Base-by-base conservation (phyloP, 2,113 vertebrate species). In the Oncorhynchus tshawytscha region DNA sequence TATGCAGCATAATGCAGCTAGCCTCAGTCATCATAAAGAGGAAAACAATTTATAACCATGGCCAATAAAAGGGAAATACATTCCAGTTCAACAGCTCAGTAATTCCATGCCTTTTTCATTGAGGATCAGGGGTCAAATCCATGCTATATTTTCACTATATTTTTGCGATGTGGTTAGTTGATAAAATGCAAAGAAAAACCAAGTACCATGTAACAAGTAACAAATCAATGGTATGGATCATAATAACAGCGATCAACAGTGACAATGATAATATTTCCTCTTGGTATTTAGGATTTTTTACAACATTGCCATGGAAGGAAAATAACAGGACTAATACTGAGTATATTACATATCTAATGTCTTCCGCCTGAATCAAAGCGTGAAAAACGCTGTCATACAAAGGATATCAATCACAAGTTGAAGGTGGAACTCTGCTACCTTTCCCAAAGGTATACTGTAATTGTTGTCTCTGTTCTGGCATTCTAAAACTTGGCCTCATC, bases 111-210 rank as follows among this genome's bases (percentile, higher is more conserved):
- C 62, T 87, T 45, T 94, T 94, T 93, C 90, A 83, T 92, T 93
- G 92, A 90, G 93, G 93, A 92, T 90, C 88, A 91, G 91, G 92
- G 92, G 93, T 94, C 94, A 93, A 92, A 84, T 90, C 92, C 91
- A 92, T 92, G 89, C 39, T 11, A 8, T 45, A 11, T 45, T 45
- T 39, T 39, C 7, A 39, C 34, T 9, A 39, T 9, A 9, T 39
- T 39, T 39, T 45, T 11, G 8, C 39, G 7, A 45, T 45, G 39
- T 45, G 39, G 39, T 45, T 45, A 45, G 8, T 45, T 45, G 39
- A 45, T 45, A 45, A 45, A 45, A 45, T 45, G 39, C 91, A 88
- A 89, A 45, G 39, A 45, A 45, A 45, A 11, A 45, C 9, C 39
- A 11, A 12, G 13, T 57, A 57, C 6, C 54, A 57, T 57, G 16